Percentiles rank a stretch among this genome's conserved stretches.
Evolutionary conservation across 2,113 vertebrate genomes (phyloP).

Genomic region (Dipodomys ordii): DNA sequence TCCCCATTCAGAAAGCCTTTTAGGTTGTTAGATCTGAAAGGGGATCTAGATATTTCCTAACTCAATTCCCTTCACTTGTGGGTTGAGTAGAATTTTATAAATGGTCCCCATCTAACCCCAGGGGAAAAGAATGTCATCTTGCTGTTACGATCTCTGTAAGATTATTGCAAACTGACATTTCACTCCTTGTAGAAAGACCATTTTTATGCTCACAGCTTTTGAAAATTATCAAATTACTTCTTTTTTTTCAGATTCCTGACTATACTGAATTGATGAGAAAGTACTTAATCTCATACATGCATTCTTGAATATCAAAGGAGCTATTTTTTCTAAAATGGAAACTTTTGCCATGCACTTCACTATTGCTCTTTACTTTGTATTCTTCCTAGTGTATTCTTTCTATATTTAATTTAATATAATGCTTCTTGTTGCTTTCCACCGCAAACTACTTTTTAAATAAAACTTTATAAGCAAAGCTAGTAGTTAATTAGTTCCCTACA

Average conservation of each 20-base stretch:
- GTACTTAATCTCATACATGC: not conserved
- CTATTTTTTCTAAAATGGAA: not conserved
- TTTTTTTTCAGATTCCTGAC: not conserved
- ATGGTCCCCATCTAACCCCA: not conserved
- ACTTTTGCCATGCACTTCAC: not conserved
- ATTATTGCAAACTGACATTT: not conserved
- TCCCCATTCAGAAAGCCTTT: not conserved
- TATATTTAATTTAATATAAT: slow-evolving; percentile 21
- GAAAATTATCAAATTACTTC: not conserved
- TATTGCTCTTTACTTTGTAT: not conserved
- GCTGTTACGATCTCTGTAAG: not conserved
- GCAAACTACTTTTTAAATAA: not conserved
- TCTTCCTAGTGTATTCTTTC: no score
- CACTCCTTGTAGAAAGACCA: not conserved
- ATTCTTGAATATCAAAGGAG: not conserved
- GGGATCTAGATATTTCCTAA: slow-evolving; percentile 27
- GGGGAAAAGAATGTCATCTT: not conserved
- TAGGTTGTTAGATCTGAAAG: slow-evolving; percentile 20
- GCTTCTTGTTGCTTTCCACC: slow-evolving; percentile 16
- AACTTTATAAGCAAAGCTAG: not conserved
- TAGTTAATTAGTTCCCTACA: not conserved
- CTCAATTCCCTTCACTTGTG: not conserved
- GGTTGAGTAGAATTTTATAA: slow-evolving; percentile 38
- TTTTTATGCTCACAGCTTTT: not conserved
- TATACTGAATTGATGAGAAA: not conserved